Evolutionary conservation across 2,888 invertebrate species (phyloP), one percentile per base, ranked within the genome.

Genomic region (Tenodera sinensis): DNA sequence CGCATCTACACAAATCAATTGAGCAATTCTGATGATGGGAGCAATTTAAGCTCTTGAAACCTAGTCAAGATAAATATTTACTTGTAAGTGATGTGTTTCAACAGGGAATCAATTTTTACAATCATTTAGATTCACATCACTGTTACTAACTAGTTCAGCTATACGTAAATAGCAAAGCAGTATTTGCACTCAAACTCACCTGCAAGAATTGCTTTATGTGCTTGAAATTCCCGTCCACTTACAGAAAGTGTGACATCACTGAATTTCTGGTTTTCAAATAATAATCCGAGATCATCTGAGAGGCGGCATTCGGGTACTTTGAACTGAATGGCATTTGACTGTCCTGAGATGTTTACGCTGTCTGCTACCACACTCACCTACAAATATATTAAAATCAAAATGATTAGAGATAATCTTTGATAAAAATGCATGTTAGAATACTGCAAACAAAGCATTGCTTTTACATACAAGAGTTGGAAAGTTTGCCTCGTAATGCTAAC

Each of bases 341-440:
- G 99, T 91, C 99, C 99, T 92, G 99, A 99, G 93, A 99, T 98
- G 95, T 99, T 99, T 92, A 99, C 98, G 94, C 99, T 99, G 94
- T 99, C 99, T 90, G 99, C 99, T 87, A 99, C 99, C 84, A 99
- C 99, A 93, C 97, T 98, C 91, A 98, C 96, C 96, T 96, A 84
- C 8, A 71, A 12, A 42, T 12, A 12, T 9, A 42, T 42, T 42
- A 0, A 42, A 42, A 71, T 25, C 4, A 71, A 71, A 71, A 71
- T 71, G 54, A 20, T 20, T 34, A 42, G 42, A 42, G 9, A 42
- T 42, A 42, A 1, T 42, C 6, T 42, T 42, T 42, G 42, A 42
- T 42, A 42, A 42, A 42, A 42, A 12, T 42, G 9, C 42, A 12
- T 42, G 42, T 6, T 42, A 42, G 42, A 42, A 42, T 12, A 42